Base-by-base conservation (phyloP, 2,888 invertebrate genomes). In the Caradrina kadenii region DNA sequence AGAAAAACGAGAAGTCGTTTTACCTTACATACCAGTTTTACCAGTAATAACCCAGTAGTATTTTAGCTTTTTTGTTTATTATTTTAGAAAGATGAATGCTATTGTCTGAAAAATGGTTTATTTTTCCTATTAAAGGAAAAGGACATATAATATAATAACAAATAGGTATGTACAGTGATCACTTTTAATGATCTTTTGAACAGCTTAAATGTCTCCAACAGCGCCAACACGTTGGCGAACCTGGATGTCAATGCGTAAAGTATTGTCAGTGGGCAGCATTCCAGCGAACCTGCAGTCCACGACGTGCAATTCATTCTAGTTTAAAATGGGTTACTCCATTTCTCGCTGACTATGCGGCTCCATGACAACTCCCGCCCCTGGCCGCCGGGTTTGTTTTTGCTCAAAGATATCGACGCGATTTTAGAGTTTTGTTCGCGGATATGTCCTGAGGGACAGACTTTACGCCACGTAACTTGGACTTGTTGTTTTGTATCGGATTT, bases 301-400 rank as follows among this genome's bases (percentile, higher is more conserved):
- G 93, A 93, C 92, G 91, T 91, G 93, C 94, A 94, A 94, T 94
- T 94, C 93, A 94, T 94, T 93, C 93, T 92, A 92, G 93, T 93
- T 94, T 93, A 93, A 94, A 94, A 94, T 94, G 91, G 94, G 94
- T 94, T 93, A 93, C 91, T 93, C 92, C 91, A 91, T 93, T 94
- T 93, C 91, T 90, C 91, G 93, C 93, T 94, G 94, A 94, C 93
- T 93, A 89, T 89, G 92, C 93, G 91, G 87, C 88, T 91, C 90
- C 87, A 91, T 93, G 93, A 93, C 93, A 93, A 91, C 89, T 87
- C 88, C 88, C 89, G 88, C 90, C 90, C 87, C 89, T 89, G 85
- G 82, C 85, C 83, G 82, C 82, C 69, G 77, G 83, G 89, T 90
- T 87, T 89, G 89, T 91, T 91, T 91, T 90, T 91, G 86, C 83